Base-by-base conservation (phyloP, 2,113 vertebrate species). In the Stigmatopora argus region DNA sequence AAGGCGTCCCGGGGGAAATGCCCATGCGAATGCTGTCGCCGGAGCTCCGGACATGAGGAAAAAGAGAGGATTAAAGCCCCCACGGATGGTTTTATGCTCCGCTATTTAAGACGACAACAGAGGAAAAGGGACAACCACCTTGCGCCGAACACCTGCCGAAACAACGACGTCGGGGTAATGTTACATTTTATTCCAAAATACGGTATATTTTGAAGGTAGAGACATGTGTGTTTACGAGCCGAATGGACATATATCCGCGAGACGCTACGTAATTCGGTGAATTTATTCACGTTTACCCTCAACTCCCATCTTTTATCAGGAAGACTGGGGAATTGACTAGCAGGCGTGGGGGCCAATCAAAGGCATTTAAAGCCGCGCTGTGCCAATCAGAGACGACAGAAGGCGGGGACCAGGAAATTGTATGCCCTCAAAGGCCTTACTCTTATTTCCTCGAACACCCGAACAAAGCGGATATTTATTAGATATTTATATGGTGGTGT, bases 271-370 rank as follows among this genome's bases (percentile, higher is more conserved):
- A 8, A 56, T 56, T 56, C 13, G 41, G 41, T 45, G 19, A 19
- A 34, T 55, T 68, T 55, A 56, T 61, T 62, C 34, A 64, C 56
- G 64, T 72, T 73, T 0, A 74, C 4, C 26, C 18, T 18, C 17
- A 21, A 72, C 53, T 65, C 52, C 26, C 52, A 58, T 68, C 48
- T 67, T 78, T 56, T 71, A 60, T 56, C 63, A 52, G 64, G 34
- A 46, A 51, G 13, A 68, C 62, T 35, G 67, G 7, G 70, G 70
- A 67, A 76, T 76, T 78, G 71, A 85, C 67, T 46, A 62, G 66
- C 77, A 73, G 48, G 34, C 52, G 0, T 19, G n/a, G 31, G 31
- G 69, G 65, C 82, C 85, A 89, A 83, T 86, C 71, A 69, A 45
- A 3, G 64, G 35, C 34, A 5, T 11, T 38, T 1, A 3, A 55